Conservation (phyloP, 2,113 vertebrate species). For the Lepus europaeus region DNA sequence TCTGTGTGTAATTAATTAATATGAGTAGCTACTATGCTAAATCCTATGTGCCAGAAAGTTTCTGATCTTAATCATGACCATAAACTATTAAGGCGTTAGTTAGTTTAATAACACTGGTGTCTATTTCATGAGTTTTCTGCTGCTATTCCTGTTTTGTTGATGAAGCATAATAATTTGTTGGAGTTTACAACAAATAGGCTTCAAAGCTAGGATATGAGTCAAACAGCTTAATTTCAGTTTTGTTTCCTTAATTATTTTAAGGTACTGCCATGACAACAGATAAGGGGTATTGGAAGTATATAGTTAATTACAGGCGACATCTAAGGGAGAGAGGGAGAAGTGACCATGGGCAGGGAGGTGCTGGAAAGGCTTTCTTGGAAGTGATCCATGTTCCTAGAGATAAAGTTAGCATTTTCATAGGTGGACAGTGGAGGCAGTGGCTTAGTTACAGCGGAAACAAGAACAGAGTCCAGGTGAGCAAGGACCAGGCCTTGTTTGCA, state of each 20-base stretch:
- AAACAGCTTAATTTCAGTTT: no score
- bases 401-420: neutral
- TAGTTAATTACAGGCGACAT: neutral
- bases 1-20: neutral
- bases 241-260: neutral
- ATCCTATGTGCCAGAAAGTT: neutral
- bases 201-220: neutral
- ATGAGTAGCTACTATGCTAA: neutral
- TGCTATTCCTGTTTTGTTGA: neutral
- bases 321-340: neutral
- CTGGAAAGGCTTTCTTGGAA: neutral
- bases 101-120: neutral
- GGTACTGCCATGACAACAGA: neutral
- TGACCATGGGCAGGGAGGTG: no score
- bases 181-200: neutral
- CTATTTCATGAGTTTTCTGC: neutral
- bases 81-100: neutral
- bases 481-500: neutral
- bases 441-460: neutral
- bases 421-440: neutral
- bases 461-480: neutral
- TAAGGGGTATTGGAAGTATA: neutral
- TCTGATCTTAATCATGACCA: neutral
- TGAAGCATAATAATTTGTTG: neutral
- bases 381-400: neutral